These are phyloP conservation scores for Cnemophilus loriae DNA, from an alignment of 2,113 vertebrate genomes.

Conservation along the genomic window DNA sequence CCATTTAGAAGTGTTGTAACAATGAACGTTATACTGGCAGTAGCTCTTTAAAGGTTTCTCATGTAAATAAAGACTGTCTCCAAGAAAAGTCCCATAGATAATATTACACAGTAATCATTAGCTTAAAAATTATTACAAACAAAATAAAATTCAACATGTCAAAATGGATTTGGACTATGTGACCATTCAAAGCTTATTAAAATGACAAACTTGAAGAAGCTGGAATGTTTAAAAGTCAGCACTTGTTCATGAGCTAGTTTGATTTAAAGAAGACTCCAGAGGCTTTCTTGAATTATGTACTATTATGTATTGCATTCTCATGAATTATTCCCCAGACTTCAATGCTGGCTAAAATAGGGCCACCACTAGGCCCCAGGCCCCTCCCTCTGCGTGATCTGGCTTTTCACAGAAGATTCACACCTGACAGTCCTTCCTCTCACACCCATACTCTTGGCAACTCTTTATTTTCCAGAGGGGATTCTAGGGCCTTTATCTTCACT, in stretches of 20 bases:
- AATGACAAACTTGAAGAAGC: background rate
- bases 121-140: background rate
- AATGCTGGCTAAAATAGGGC: background rate
- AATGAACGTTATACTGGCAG: background rate
- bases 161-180: background rate
- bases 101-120: background rate
- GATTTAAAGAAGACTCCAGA: slow-evolving; percentile 18
- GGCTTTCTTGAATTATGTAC: background rate
- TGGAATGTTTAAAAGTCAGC: slow-evolving; percentile 9
- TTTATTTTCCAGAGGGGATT: background rate
- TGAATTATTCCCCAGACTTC: background rate
- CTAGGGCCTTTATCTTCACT: background rate
- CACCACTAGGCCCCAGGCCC: background rate
- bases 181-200: background rate
- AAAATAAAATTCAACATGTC: background rate
- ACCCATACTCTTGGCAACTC: background rate
- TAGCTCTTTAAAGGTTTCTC: background rate
- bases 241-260: background rate
- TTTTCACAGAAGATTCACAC: background rate
- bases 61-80: background rate
- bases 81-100: background rate
- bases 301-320: background rate
- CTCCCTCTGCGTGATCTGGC: background rate
- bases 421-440: background rate
- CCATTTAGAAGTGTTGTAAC: background rate